A percentile compares a stretch with the other conserved stretches of the same genome.
Conservation (phyloP, 1,140 invertebrate genomes). For the Planococcus citri region DNA sequence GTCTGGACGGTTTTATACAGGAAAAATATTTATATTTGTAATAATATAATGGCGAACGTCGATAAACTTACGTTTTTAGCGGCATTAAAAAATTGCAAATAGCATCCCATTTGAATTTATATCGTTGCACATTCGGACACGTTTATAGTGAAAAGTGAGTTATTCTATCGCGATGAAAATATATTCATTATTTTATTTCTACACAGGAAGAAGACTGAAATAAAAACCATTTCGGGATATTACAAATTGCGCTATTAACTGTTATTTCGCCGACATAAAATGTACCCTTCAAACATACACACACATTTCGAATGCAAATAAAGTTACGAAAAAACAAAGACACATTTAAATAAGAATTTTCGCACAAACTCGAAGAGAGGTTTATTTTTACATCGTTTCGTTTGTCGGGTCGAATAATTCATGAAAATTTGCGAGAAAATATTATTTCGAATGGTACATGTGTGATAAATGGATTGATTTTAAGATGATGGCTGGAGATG, state of each 20-base stretch:
- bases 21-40: not conserved
- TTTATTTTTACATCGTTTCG: not conserved
- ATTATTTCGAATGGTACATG: no score
- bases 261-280: not conserved
- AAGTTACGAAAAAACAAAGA: not conserved
- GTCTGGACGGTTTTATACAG: not conserved
- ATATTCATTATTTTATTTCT: not conserved
- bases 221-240: not conserved
- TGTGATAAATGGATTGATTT: no score
- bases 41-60: not conserved
- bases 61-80: constrained; percentile 7
- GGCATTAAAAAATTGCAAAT: constrained; percentile 4
- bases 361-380: not conserved
- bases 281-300: not conserved
- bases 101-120: constrained; percentile 1
- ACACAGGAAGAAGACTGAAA: not conserved
- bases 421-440: no score
- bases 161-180: not conserved
- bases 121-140: not conserved
- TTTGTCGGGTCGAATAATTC: not conserved
- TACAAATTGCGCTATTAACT: not conserved
- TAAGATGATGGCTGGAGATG: no score
- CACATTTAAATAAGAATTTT: not conserved
- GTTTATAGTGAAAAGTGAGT: constrained; percentile 3
- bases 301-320: not conserved